phyloP scores from a whole-genome alignment of 2,888 invertebrate species.

The Formica aserva region DNA sequence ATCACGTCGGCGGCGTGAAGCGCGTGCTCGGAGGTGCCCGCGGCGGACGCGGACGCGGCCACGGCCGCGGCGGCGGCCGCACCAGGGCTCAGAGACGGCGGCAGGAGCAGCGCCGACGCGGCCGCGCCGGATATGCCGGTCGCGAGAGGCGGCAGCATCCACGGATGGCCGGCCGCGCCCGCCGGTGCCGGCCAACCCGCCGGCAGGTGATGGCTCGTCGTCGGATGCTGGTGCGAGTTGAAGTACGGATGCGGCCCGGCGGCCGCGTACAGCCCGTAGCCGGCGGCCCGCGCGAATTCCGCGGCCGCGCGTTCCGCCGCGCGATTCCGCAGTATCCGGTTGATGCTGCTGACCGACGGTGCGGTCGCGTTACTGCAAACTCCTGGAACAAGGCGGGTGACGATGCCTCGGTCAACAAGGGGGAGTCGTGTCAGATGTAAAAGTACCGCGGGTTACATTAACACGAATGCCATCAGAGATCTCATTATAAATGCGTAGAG shows the following conservation, averaged over 20 bases:
- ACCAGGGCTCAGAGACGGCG: slow-evolving; percentile 87
- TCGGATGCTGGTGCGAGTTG: slow-evolving; percentile 87
- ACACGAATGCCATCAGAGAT: background rate
- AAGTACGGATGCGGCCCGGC: slow-evolving; percentile 90
- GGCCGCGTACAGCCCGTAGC: slow-evolving; percentile 92
- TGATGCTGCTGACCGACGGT: slow-evolving; percentile 98
- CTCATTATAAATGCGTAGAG: background rate
- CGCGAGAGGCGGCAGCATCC: slow-evolving; percentile 82
- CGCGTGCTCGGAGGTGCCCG: slow-evolving; percentile 88
- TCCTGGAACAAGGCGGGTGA: slow-evolving; percentile 87
- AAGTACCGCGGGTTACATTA: background rate
- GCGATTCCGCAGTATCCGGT: slow-evolving; percentile 97
- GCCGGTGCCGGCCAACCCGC: slow-evolving; percentile 89
- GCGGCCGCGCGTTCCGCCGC: slow-evolving; percentile 98
- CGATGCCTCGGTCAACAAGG: slow-evolving; percentile 8
- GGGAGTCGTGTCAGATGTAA: background rate
- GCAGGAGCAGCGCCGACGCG: slow-evolving; percentile 86
- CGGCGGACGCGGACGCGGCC: slow-evolving; percentile 86
- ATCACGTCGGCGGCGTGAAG: slow-evolving; percentile 84
- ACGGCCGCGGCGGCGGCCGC: slow-evolving; percentile 87
- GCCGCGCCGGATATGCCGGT: slow-evolving; percentile 86
- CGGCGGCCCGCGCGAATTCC: slow-evolving; percentile 97
- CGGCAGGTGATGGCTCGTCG: slow-evolving; percentile 88
- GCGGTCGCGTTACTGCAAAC: slow-evolving; percentile 98
- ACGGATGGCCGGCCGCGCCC: slow-evolving; percentile 86